These are phyloP conservation scores for Sorex fumeus DNA, from an alignment of 2,113 vertebrate species.

Conservation along the genomic window DNA sequence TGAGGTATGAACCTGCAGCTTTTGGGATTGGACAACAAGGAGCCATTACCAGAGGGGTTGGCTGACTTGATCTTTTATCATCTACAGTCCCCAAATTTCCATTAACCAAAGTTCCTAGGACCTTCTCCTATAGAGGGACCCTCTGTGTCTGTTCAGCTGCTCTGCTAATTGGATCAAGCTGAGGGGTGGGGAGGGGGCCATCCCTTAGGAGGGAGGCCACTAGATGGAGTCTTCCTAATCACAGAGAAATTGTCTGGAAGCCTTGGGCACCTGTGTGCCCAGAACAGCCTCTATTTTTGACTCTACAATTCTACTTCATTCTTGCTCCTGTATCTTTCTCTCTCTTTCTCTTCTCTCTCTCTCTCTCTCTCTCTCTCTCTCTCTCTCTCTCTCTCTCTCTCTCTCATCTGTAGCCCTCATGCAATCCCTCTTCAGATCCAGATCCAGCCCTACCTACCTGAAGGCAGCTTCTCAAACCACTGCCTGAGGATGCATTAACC, in stretches of 20 bases:
- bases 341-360: no score
- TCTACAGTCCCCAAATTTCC: not conserved
- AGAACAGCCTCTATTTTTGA: no score
- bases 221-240: conserved; percentile 49
- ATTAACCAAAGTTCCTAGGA: no score
- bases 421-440: no score
- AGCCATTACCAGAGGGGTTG: not conserved
- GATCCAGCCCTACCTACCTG: no score
- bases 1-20: not conserved
- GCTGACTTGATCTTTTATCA: not conserved
- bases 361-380: no score
- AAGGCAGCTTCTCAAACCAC: no score
- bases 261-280: not conserved
- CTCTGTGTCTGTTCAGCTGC: not conserved
- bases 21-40: not conserved
- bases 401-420: no score
- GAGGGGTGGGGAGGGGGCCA: no score
- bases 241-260: not conserved
- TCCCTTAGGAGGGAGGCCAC: not conserved
- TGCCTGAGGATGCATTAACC: not conserved
- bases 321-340: not conserved
- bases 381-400: no score
- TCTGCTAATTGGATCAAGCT: not conserved
- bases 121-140: not conserved
- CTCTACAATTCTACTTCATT: no score